Percentiles rank a stretch among this genome's conserved stretches.
Evolutionary conservation across 2,797 vertebrate genomes (phyloP).

Genomic region (Rhynchotus rufescens): DNA sequence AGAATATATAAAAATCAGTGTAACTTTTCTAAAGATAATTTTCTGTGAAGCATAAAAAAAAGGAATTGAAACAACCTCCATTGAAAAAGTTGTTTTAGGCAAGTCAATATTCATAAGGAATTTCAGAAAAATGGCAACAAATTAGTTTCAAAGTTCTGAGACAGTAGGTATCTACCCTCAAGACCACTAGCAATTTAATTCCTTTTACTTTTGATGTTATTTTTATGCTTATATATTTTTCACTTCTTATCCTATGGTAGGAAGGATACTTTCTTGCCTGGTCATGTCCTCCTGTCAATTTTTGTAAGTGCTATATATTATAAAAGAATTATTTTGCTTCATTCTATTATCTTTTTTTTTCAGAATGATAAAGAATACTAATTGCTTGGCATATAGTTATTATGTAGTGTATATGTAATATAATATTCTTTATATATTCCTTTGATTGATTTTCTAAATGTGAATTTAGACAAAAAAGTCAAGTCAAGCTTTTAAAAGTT

Average conservation of each 20-base stretch:
- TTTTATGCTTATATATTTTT: neutral
- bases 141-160: neutral
- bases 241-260: neutral
- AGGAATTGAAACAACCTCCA: neutral
- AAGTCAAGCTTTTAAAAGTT: neutral
- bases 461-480: neutral
- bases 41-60: neutral
- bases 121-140: neutral
- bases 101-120: neutral
- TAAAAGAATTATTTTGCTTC: neutral
- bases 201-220: neutral
- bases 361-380: neutral
- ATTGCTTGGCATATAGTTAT: neutral
- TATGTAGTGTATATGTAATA: neutral
- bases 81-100: neutral
- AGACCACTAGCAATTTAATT: neutral
- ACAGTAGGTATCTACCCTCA: neutral
- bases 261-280: neutral
- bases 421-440: neutral
- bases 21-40: neutral
- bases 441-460: neutral
- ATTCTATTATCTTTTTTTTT: neutral
- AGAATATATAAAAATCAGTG: neutral
- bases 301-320: neutral
- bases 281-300: neutral